Base-by-base conservation (phyloP, 2,888 invertebrate species). In the Nomada lathburiana region DNA sequence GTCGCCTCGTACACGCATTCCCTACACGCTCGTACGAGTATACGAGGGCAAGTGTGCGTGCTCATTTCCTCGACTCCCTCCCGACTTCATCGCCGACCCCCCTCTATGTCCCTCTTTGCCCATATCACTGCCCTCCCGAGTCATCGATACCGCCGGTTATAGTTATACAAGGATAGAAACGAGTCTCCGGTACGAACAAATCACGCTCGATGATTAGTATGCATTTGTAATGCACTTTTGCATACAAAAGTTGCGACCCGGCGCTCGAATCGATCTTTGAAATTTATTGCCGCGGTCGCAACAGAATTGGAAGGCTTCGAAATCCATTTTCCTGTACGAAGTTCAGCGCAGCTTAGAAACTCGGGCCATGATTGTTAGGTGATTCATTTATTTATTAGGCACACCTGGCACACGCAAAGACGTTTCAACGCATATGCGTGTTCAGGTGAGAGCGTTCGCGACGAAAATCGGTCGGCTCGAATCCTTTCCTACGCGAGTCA, bases 401-500 rank as follows among this genome's bases (percentile, higher is more conserved):
- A 36, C 36, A 0, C 7, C 36, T 36, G 7, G 9, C 7, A 7
- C 5, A 7, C 29, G 29, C 29, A 7, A 0, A 29, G 5, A 29
- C 29, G 29, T 29, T 29, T 29, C 7, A 7, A 29, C 29, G 29
- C 5, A 29, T 5, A 7, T 1, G 36, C 36, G 36, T 5, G 36
- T 36, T 36, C 16, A 16, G 47, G 47, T 13, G 47, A 16, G 13
- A 47, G 47, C 55, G 7, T 2, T 53, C 5, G n/a, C 29, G 20
- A 57, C 44, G 29, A 3, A n/a, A n/a, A 67, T 65, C 59, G 36
- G 75, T 55, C 60, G 76, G 82, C 65, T 87, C 82, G 82, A 87
- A 73, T 76, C 85, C 80, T 76, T 89, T 84, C 80, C 84, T 88
- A 84, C 72, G 71, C 60, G 57, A 82, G 75, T 52, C 78, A 79